Percentiles rank a stretch among this genome's conserved stretches.
These are phyloP conservation scores for Coracopsis vasa DNA, from an alignment of 2,113 vertebrate species.

Conservation along the genomic window DNA sequence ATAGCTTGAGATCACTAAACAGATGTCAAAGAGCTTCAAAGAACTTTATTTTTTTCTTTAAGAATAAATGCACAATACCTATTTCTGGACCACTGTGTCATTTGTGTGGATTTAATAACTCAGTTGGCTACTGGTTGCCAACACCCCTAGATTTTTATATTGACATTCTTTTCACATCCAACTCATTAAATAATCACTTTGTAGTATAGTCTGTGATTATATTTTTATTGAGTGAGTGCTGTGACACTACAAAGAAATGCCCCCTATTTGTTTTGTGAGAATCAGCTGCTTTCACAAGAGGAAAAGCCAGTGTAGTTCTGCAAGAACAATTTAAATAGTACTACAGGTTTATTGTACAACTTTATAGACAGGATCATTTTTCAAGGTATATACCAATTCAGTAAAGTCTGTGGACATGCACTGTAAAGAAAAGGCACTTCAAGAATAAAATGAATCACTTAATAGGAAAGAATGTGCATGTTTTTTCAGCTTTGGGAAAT, in stretches of 20 bases:
- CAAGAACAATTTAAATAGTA: neutral
- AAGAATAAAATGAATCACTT: constrained; percentile 9
- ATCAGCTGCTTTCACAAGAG: neutral
- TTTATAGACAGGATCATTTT: neutral
- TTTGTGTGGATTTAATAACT: neutral
- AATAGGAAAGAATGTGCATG: neutral
- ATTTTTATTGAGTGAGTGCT: constrained; percentile 16
- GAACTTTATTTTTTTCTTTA: neutral
- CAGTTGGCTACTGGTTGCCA: neutral
- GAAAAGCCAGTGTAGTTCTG: neutral
- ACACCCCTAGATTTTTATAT: neutral
- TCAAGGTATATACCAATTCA: neutral
- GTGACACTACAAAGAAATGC: neutral
- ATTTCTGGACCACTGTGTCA: neutral
- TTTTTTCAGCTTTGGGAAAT: constrained; percentile 29
- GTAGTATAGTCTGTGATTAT: neutral
- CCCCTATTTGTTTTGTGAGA: neutral
- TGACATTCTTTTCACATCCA: neutral
- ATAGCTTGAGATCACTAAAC: neutral
- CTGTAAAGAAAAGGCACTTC: neutral
- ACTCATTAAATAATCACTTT: neutral
- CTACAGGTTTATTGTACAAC: neutral
- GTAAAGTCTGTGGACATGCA: neutral
- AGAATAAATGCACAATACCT: neutral
- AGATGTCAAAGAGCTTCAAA: neutral